Base-by-base conservation (phyloP, 2,797 vertebrate species). In the Xiphophorus birchmanni region DNA sequence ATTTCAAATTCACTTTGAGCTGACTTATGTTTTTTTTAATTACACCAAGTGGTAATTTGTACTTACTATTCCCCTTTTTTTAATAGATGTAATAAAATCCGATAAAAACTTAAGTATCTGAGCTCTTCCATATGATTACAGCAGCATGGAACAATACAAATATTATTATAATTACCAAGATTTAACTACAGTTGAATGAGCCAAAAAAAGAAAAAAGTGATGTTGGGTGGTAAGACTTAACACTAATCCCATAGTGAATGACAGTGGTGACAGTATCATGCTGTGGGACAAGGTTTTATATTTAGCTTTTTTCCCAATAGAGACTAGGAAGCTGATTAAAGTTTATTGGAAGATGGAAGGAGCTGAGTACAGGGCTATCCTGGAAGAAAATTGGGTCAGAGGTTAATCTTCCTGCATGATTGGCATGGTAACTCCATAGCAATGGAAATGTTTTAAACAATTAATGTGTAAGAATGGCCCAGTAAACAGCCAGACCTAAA, bases 1-100 rank as follows among this genome's bases (percentile, higher is more conserved):
- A 67, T 73, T 83, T 73, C 80, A 63, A 81, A 67, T 73, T 58
- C 73, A 13, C 75, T 73, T 26, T 58, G 40, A 58, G 17, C 40
- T 17, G 23, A 52, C 18, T 23, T 26, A 42, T 29, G 32, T 76
- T 71, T 58, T 72, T 58, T 58, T 50, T 35, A 73, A 75, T 45
- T 44, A 11, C 45, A 50, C 26, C 13, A 37, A 26, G 5, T 60
- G 4, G 29, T 75, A n/a, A 3, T 45, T 60, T 60, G 58, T 75
- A 75, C 26, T 10, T 56, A 54, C 2, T 75, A 3, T 58, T 75
- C 15, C 17, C 45, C 15, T 6, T 63, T 23, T 60, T 15, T 45
- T 44, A 60, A 21, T 76, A 76, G 11, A 45, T 21, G 42, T 60
- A 18, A 2, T 75, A 11, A 29, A 29, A 54, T 10, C 56, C 1